Base-by-base conservation (phyloP, 2,888 invertebrate species). In the Limenitis camilla region DNA sequence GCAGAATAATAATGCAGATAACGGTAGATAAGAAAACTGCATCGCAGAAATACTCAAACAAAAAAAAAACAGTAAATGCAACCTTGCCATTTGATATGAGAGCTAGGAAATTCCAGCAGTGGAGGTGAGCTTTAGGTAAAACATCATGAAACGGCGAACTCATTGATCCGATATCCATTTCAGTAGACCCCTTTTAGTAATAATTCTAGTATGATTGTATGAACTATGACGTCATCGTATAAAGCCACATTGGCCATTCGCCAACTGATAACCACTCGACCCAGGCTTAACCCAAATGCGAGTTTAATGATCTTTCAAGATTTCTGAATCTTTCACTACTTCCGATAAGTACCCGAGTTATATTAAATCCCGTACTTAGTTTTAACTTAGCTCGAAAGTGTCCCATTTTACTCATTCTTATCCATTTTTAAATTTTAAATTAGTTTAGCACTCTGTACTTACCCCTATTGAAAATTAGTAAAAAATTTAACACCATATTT, bases 211-310 rank as follows among this genome's bases (percentile, higher is more conserved):
- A 61, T 63, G 64, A 63, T 63, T 64, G 19, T 19, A 19, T 19
- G 19, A 19, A 52, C 59, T 59, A 55, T 64, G 75, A 78, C 76
- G 74, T 78, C 76, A 77, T 72, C 68, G 68, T 71, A 73, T 75
- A 68, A 75, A 69, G 72, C 72, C 69, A 71, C 73, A 76, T 77
- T 84, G 86, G 86, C 77, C 55, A 52, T 59, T 65, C 62, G 81
- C 85, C 86, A 85, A 72, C 72, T 77, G 80, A 81, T 81, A 85
- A 73, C 72, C 75, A 73, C 78, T 78, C 74, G 72, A 76, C 76
- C 76, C 61, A 69, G 62, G 71, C 74, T 72, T 69, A 72, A 72
- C 69, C 71, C 78, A 80, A 77, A 77, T 76, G 75, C 66, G 64
- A 69, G 82, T 79, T 72, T 78, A 81, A 84, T 73, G 80, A 81